Conservation (phyloP, 2,888 invertebrate genomes). For the Hirudinaria manillensis region DNA sequence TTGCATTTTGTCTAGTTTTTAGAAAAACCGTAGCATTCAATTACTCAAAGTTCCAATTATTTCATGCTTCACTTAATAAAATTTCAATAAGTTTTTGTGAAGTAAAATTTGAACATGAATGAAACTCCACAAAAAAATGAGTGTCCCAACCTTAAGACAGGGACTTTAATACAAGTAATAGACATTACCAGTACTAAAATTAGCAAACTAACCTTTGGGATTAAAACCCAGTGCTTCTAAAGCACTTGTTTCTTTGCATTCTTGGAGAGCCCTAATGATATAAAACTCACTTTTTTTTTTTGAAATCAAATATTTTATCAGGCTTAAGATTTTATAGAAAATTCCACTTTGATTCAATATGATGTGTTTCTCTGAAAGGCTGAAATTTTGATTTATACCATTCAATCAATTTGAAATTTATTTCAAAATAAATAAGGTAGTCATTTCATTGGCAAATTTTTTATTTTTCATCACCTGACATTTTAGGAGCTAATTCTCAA, state of each 20-base stretch:
- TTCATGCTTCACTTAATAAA: too few relatives aligned
- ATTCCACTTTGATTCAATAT: not conserved
- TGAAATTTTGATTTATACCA: not conserved
- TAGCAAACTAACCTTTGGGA: not conserved
- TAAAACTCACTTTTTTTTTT: not conserved
- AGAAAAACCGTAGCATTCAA: too few relatives aligned
- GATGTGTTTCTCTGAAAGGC: not conserved
- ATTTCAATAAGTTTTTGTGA: too few relatives aligned
- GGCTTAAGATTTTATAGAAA: not conserved
- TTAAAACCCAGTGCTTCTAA: not conserved
- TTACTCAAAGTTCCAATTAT: too few relatives aligned
- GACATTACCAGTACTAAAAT: not conserved
- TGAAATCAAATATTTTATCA: not conserved
- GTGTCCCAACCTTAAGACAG: too few relatives aligned
- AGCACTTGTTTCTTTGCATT: slow-evolving; percentile 24
- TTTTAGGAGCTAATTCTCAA: too few relatives aligned
- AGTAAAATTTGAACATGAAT: too few relatives aligned
- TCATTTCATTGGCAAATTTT: too few relatives aligned
- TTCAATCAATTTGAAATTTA: not conserved
- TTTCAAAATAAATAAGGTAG: not conserved
- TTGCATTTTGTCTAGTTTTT: too few relatives aligned
- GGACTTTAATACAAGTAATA: not conserved
- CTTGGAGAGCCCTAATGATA: not conserved
- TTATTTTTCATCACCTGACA: too few relatives aligned
- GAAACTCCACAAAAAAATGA: too few relatives aligned